phyloP scores from a whole-genome alignment of 1,140 invertebrate genomes.

The Alviniconcha marisindica region DNA sequence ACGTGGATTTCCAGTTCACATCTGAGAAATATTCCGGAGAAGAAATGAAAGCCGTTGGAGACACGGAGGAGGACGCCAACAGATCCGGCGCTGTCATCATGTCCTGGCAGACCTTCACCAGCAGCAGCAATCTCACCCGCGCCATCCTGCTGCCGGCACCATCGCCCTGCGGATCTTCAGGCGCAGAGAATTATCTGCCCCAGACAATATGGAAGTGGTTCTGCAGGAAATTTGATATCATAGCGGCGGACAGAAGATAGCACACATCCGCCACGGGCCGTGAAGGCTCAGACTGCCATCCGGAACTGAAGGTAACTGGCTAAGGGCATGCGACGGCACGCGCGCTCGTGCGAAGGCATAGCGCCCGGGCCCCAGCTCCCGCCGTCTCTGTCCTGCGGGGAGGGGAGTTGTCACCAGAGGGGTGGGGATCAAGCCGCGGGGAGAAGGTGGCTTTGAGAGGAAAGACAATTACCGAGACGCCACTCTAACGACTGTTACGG shows the following conservation, averaged over 20 bases:
- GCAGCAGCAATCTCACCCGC: background rate
- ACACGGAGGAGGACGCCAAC: no score
- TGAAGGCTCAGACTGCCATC: constrained; percentile 27
- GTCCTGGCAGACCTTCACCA: background rate
- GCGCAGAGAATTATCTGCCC: constrained; percentile 30
- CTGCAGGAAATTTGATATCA: constrained; percentile 44
- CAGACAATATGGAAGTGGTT: constrained; percentile 42
- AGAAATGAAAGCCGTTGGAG: no score
- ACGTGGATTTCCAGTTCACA: no score
- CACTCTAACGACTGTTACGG: constrained; percentile 15
- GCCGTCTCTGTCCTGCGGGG: constrained; percentile 1
- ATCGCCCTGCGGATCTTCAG: background rate
- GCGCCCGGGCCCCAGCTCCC: constrained; percentile 9
- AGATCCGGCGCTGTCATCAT: background rate
- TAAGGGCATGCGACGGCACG: constrained; percentile 38
- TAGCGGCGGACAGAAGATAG: constrained; percentile 37
- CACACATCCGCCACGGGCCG: constrained; percentile 36
- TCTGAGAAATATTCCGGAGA: no score
- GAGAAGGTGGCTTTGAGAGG: background rate
- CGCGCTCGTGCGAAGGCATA: constrained; percentile 39
- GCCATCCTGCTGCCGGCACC: background rate
- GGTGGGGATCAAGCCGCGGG: background rate
- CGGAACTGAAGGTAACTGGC: constrained; percentile 38
- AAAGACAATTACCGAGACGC: constrained; percentile 38
- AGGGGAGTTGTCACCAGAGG: constrained; percentile 1